phyloP scores from a whole-genome alignment of 92 coral and sea anemone species.

The Epizoanthus stellaris region DNA sequence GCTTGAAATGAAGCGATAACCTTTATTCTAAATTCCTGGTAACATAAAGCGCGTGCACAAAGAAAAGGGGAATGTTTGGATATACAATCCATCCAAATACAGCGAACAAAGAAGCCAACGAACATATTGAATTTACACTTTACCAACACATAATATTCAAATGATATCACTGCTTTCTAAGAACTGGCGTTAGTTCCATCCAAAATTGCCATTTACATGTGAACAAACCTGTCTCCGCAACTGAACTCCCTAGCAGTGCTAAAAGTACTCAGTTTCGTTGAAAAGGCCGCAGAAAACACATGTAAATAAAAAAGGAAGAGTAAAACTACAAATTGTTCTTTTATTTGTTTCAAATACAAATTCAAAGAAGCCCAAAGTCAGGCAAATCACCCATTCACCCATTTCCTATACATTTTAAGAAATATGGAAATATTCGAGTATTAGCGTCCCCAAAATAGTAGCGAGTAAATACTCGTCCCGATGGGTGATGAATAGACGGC shows the following conservation, averaged over 20 bases:
- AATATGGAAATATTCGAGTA: constrained; percentile 1
- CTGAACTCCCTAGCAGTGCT: background rate
- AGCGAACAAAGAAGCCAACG: background rate
- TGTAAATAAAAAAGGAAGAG: background rate
- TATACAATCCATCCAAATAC: too few relatives aligned
- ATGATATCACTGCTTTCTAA: background rate
- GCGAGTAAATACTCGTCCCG: constrained; percentile 11
- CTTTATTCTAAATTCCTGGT: background rate
- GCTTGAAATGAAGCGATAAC: background rate
- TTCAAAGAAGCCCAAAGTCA: background rate
- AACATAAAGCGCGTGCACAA: too few relatives aligned
- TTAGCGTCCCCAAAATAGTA: constrained; percentile 15
- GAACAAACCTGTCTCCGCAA: background rate
- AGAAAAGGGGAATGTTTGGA: too few relatives aligned
- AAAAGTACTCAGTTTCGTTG: background rate
- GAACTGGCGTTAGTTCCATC: constrained; percentile 7
- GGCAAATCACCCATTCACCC: constrained; percentile 4
- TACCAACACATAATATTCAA: background rate
- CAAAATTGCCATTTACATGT: background rate
- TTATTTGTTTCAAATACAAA: background rate
- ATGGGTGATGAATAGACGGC: constrained; percentile 21
- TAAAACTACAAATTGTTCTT: background rate
- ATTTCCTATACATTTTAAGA: background rate
- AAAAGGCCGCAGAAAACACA: background rate
- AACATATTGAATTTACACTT: background rate